A percentile compares a stretch with the other conserved stretches of the same genome.
Conservation (phyloP, 2,797 vertebrate species). For the Dipus sagitta region DNA sequence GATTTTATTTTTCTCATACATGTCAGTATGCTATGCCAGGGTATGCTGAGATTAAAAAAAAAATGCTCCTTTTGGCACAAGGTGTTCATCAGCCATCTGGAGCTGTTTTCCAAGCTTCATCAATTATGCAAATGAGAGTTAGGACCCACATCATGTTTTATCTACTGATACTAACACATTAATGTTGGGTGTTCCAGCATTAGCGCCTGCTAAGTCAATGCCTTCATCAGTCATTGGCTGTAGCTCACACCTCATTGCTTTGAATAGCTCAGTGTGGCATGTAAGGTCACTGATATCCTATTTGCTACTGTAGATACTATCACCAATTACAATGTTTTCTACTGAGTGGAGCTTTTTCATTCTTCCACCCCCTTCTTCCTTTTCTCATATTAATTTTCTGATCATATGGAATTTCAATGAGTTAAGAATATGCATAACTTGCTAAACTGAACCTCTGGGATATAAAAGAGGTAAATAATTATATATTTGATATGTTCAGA, state of each 20-base stretch:
- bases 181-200: slow-evolving; percentile 79
- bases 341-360: background rate
- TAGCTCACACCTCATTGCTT: slow-evolving; percentile 82
- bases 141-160: slow-evolving; percentile 82
- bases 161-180: slow-evolving; percentile 85
- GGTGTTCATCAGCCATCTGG: slow-evolving; percentile 86
- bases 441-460: too few species aligned
- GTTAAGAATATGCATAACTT: too few species aligned
- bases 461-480: too few species aligned
- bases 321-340: slow-evolving; percentile 59
- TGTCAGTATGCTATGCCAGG: slow-evolving; percentile 56
- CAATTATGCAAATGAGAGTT: slow-evolving; percentile 87
- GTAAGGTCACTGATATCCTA: slow-evolving; percentile 81
- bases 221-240: slow-evolving; percentile 81
- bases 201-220: slow-evolving; percentile 78
- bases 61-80: slow-evolving; percentile 82
- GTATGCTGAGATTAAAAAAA: slow-evolving; percentile 60
- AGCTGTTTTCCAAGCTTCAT: slow-evolving; percentile 82
- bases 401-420: too few species aligned
- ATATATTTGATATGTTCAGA: too few species aligned
- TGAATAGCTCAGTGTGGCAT: slow-evolving; percentile 76
- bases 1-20: background rate
- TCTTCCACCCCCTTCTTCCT: slow-evolving; percentile 20
- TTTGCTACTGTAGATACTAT: slow-evolving; percentile 49
- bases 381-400: background rate